Base-by-base conservation (phyloP, 2,797 vertebrate genomes). In the Danio tinwini region DNA sequence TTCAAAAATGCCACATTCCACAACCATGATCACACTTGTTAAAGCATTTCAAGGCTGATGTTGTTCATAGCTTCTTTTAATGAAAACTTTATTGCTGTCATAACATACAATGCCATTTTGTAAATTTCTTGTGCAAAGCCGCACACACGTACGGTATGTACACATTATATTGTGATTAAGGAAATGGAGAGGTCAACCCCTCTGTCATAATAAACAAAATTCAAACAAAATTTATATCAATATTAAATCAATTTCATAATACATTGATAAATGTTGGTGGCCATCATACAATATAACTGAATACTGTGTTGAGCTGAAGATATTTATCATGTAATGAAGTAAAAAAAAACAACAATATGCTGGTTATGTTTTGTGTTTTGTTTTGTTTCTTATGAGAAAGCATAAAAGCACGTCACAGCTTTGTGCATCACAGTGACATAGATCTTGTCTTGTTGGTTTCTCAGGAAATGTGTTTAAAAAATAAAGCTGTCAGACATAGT, bases 311-410 rank as follows among this genome's bases (percentile, higher is more conserved):
- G 52, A 69, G 69, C 40, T 42, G 61, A 56, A 64, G 45, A 71
- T 82, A 82, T 83, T 82, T 77, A 80, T 76, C 75, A 49, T 64
- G 53, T 61, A 63, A 80, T 82, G 77, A 85, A 80, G 44, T 10
- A 29, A 74, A 12, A 4, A 74, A 67, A 62, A 40, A 40, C 42
- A 45, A 77, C 42, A 72, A 37, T 13, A 71, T 71, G 68, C 19
- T 58, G 12, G 11, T 47, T 59, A 17, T 16, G 14, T 63, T 61
- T 39, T n/a, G n/a, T 45, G 45, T 47, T 76, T 10, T 45, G 29
- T 12, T 10, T 50, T 76, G 58, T 75, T 65, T 42, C n/a, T 52
- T 0, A 53, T 9, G 4, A 52, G n/a, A 55, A 17, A 70, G 40
- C 37, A 49, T 67, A 1, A 53, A n/a, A 50, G 7, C 16, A 70